phyloP scores from a whole-genome alignment of 2,797 vertebrate species.

The Hirundo rustica region DNA sequence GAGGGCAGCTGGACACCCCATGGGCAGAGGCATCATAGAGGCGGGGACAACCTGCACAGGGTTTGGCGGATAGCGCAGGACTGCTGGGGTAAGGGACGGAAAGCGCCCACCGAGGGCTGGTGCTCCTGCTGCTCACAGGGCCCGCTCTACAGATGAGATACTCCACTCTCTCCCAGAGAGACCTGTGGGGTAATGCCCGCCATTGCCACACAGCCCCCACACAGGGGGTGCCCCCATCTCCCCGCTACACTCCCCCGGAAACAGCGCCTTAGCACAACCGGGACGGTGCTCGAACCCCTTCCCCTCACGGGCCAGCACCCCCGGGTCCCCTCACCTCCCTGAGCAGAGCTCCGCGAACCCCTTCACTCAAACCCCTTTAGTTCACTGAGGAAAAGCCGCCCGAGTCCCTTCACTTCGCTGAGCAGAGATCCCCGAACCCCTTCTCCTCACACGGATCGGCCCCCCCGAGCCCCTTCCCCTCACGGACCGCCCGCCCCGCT shows the following conservation, averaged over 20 bases:
- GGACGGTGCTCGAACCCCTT: fast-evolving
- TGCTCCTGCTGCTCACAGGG: neutral
- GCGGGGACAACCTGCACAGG: fast-evolving
- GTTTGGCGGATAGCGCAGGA: fast-evolving
- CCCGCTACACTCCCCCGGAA: fast-evolving
- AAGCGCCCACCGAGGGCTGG: fast-evolving
- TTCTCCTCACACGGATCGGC: neutral
- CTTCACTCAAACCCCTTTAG: neutral
- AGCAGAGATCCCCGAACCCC: fast-evolving
- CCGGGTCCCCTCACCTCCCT: neutral
- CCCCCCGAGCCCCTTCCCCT: neutral
- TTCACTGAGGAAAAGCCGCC: neutral
- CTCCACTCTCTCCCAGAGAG: fast-evolving
- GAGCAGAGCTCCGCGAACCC: too few species aligned
- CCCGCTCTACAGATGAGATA: too few species aligned
- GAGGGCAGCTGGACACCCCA: fast-evolving
- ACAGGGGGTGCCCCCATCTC: fast-evolving
- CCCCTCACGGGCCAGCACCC: too few species aligned
- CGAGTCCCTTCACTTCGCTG: fast-evolving
- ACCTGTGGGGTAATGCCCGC: fast-evolving
- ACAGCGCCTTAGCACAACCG: fast-evolving
- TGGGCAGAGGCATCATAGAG: fast-evolving
- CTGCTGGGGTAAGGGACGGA: fast-evolving
- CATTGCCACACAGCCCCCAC: fast-evolving
- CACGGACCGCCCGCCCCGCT: neutral